phyloP scores from a whole-genome alignment of 2,113 vertebrate genomes.

The Ochotona curzoniae region DNA sequence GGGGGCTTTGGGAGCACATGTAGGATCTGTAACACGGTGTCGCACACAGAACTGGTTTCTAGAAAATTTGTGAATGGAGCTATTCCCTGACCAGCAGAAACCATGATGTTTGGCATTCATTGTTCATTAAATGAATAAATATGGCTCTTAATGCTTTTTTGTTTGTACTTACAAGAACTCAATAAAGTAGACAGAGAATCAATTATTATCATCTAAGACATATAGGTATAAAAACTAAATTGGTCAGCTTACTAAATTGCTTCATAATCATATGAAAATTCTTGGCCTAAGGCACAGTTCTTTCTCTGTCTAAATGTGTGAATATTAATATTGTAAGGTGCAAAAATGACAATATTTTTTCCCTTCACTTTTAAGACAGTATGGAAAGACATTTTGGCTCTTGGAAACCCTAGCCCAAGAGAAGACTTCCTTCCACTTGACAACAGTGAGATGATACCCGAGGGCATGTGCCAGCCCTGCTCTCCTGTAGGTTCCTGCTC shows the following conservation, averaged over 20 bases:
- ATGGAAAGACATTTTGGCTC: neutral
- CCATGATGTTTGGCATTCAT: neutral
- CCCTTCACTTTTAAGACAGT: neutral
- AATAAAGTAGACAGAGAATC: neutral
- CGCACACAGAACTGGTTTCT: neutral
- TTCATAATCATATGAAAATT: neutral
- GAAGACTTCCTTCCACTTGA: neutral
- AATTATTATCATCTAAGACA: neutral
- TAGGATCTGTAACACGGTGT: neutral
- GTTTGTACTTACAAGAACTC: neutral
- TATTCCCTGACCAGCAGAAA: neutral
- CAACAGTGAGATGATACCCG: neutral
- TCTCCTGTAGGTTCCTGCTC: neutral
- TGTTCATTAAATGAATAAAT: neutral
- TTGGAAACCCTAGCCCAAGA: neutral
- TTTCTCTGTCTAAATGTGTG: neutral
- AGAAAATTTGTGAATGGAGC: neutral
- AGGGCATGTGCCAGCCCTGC: neutral
- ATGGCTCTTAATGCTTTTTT: neutral
- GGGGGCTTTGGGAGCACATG: neutral
- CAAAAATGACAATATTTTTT: neutral
- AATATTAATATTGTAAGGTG: neutral
- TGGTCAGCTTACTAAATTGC: neutral
- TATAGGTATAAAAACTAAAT: neutral
- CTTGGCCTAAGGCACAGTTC: neutral